Evolutionary conservation across 1,140 invertebrate genomes (phyloP).

Genomic region (Plutomurus gul): DNA sequence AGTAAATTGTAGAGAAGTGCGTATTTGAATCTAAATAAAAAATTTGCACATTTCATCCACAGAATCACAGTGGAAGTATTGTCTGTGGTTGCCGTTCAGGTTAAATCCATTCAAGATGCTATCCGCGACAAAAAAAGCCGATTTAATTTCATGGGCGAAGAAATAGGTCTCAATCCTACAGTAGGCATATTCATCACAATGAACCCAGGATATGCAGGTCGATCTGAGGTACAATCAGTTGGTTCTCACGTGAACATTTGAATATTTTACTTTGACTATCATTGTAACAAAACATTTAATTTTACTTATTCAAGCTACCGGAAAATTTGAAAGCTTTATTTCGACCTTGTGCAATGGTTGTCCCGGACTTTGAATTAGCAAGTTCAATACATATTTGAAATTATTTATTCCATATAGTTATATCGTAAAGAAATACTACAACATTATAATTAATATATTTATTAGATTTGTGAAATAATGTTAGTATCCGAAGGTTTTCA

Average conservation of each 20-base stretch:
- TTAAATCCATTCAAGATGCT: slow-evolving; percentile 91
- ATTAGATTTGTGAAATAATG: slow-evolving; percentile 98
- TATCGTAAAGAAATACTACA: no score
- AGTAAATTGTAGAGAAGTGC: no score
- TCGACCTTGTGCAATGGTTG: slow-evolving; percentile 95
- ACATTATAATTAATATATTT: no score
- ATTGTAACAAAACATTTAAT: slow-evolving; percentile 22
- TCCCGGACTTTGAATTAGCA: slow-evolving; percentile 96
- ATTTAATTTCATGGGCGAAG: slow-evolving; percentile 95
- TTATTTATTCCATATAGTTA: no score
- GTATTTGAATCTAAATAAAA: no score
- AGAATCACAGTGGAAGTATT: slow-evolving; percentile 94
- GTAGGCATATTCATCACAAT: slow-evolving; percentile 97
- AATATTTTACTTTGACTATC: no score
- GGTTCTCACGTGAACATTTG: no score
- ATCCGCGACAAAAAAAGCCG: slow-evolving; percentile 84
- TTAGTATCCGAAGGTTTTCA: slow-evolving; percentile 96
- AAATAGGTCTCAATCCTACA: slow-evolving; percentile 76
- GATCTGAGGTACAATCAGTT: slow-evolving; percentile 70
- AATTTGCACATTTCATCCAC: no score
- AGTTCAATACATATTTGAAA: no score
- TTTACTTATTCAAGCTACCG: slow-evolving; percentile 58
- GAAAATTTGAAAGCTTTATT: slow-evolving; percentile 56
- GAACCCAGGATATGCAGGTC: slow-evolving; percentile 92
- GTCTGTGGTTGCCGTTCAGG: slow-evolving; percentile 95